A percentile compares a stretch with the other conserved stretches of the same genome.
phyloP scores from a whole-genome alignment of 2,113 vertebrate genomes.

The Labeo catla region DNA sequence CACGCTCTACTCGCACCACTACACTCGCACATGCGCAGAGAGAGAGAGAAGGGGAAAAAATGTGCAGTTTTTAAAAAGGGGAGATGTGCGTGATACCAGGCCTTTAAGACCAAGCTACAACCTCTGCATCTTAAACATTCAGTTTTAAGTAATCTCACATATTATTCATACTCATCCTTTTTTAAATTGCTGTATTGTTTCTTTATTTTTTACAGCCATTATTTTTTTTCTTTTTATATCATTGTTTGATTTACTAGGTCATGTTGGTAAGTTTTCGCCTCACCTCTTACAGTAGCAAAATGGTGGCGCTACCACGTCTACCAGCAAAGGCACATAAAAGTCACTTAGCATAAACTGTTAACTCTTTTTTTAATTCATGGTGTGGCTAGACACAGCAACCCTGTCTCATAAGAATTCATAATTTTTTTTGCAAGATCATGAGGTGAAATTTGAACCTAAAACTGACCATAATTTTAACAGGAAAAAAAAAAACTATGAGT shows the following conservation, averaged over 20 bases:
- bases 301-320: neutral
- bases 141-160: too few relatives aligned
- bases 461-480: neutral
- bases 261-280: neutral
- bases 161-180: too few relatives aligned
- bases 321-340: neutral
- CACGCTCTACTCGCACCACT: too few relatives aligned
- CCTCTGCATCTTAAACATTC: too few relatives aligned
- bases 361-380: neutral
- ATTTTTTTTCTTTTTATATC: neutral
- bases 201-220: neutral
- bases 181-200: too few relatives aligned
- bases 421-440: neutral
- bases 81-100: too few relatives aligned
- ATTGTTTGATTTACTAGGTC: neutral
- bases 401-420: neutral
- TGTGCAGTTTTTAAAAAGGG: too few relatives aligned
- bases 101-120: too few relatives aligned
- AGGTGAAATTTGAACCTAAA: neutral
- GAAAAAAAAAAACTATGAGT: neutral
- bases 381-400: neutral
- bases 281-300: neutral
- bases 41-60: too few relatives aligned
- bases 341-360: neutral
- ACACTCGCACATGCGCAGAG: too few relatives aligned